Base-by-base conservation (phyloP, 2,113 vertebrate species). In the Morone chrysops region DNA sequence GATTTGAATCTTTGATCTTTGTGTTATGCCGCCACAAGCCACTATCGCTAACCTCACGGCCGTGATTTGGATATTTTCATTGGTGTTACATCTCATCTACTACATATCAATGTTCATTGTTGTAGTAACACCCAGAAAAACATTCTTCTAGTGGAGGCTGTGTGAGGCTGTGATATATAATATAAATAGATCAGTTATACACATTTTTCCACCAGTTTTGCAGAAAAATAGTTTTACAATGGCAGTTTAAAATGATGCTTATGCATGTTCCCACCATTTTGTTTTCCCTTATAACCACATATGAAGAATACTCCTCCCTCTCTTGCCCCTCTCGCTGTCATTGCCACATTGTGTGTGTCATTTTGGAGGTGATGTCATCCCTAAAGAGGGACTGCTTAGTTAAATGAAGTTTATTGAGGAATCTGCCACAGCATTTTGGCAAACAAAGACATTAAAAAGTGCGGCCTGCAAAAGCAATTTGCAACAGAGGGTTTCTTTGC, bases 381-480 rank as follows among this genome's bases (percentile, higher is more conserved):
- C 70, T 75, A 81, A 85, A 91, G 86, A 81, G 77, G 80, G 87
- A 54, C 79, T 73, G 86, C 82, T 75, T 72, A 81, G 77, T 90
- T 92, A 85, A 93, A 86, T 22, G 8, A 69, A 81, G 73, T 93
- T 92, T 92, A 90, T 87, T 81, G 86, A 85, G 78, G 88, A 89
- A 91, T 92, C 84, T 88, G 83, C 85, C 70, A 0, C 87, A 83
- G 82, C 60, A 73, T 75, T 90, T 82, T 75, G 70, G 82, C 87
- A 92, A 89, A 92, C 89, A 92, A 90, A 92, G 79, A 78, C 85
- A 86, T 93, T 86, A 91, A 91, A 90, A 77, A 61, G 72, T 70
- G 67, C 9, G 6, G 76, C 66, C 79, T 87, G 78, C 83, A 71
- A 83, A 90, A 90, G 84, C 51, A 41, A 70, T 92, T 83, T 80